Evolutionary conservation across 1,140 invertebrate genomes (phyloP), one percentile per base, ranked within the genome.

Genomic region (Neodiprion virginianus): DNA sequence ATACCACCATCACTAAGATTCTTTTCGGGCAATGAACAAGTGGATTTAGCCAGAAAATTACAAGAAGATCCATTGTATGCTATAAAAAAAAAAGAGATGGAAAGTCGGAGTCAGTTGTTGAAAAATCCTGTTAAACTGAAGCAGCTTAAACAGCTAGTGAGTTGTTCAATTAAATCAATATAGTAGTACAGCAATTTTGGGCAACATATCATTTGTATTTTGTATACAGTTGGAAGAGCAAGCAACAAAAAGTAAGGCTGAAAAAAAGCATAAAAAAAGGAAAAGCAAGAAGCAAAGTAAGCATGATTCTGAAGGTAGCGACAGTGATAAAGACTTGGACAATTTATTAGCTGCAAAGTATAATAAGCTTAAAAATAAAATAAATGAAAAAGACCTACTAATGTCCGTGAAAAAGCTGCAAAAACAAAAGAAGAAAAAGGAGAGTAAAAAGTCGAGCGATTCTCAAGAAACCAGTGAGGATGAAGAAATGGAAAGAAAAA

Each of bases 61-160:
- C 92, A 96, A 85, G 97, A 98, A 88, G 97, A 98, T 90, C 97
- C 97, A 1, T 84, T 98, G 48, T 93, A 96, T 81, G 89, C 93
- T 2, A 97, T 98, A 1, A 95, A 95, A 80, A 93, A 95, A 84
- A 92, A 93, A 74, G 95, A 97, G 88, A 91, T 96, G 85, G 96
- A 97, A 88, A 93, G 93, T 0, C 89, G 93, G 65, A 92, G 92
- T 71, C 93, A 96, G 79, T 87, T 98, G 28, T 84, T 97, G 9
- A 94, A 96, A 79, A 98, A 98, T 91, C 96, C 96, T n/a, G 91
- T 97, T 0, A 96, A 96, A 86, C 88, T 97, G 77, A 96, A 96
- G 80, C 93, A 95, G 86, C 85, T 97, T 1, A 92, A 96, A 82
- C 91, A 95, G 81, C 88, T 96, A 80, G 91, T 97, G 79, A 89